Evolutionary conservation across 2,888 invertebrate species (phyloP).

Genomic region (Drosophila mulleri): DNA sequence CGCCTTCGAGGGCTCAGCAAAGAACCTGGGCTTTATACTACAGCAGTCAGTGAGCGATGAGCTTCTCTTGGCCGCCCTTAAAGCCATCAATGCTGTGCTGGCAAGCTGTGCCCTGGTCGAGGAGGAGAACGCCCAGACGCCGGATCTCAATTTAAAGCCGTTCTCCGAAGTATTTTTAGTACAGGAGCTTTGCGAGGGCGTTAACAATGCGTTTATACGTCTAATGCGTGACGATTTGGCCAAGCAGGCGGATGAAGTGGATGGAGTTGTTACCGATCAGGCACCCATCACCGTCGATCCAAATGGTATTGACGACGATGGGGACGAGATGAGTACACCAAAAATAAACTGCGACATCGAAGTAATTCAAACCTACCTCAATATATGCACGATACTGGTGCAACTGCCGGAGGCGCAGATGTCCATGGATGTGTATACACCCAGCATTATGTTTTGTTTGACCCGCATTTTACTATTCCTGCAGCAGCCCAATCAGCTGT

Average conservation of each 20-base stretch:
- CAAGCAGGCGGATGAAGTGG: slow-evolving; percentile 61
- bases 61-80: slow-evolving; percentile 87
- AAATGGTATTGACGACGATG: slow-evolving; percentile 33
- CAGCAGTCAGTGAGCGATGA: slow-evolving; percentile 90
- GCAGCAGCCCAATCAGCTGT: slow-evolving; percentile 77
- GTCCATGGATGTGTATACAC: slow-evolving; percentile 70
- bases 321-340: slow-evolving; percentile 32
- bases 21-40: slow-evolving; percentile 89
- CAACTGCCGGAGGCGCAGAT: slow-evolving; percentile 81
- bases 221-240: slow-evolving; percentile 70
- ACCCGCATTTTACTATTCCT: slow-evolving; percentile 81
- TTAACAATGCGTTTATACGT: slow-evolving; percentile 83
- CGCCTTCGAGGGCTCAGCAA: slow-evolving; percentile 86
- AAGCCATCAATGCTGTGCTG: slow-evolving; percentile 87
- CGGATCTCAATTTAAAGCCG: slow-evolving; percentile 59
- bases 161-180: slow-evolving; percentile 82
- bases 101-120: slow-evolving; percentile 84
- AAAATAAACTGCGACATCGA: slow-evolving; percentile 75
- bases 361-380: slow-evolving; percentile 84
- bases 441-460: slow-evolving; percentile 78
- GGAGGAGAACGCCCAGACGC: slow-evolving; percentile 57
- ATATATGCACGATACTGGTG: slow-evolving; percentile 83
- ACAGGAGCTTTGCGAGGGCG: slow-evolving; percentile 78
- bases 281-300: slow-evolving; percentile 34
- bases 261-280: slow-evolving; percentile 33